Evolutionary conservation across 1,140 invertebrate species (phyloP), one percentile per base, ranked within the genome.

Genomic region (Drosophila chauvacae): DNA sequence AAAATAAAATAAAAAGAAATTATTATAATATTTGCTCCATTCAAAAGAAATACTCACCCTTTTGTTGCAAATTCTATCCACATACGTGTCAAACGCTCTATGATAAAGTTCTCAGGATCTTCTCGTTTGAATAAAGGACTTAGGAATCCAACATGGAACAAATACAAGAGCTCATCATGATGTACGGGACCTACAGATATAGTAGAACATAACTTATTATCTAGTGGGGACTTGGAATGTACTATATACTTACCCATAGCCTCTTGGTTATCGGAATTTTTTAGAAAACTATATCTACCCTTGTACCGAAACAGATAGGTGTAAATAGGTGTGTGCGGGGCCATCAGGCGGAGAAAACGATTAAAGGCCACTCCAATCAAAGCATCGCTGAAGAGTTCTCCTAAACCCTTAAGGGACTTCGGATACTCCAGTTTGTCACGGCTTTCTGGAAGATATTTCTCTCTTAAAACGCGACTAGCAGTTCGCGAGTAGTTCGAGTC

Each of bases 141-240:
- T 4, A 91, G 9, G 2, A 85, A 65, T 0, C 91, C 91, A 4
- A 93, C 93, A 60, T 93, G 93, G 69, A 95, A 95, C n/a, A 95
- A 61, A 76, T 95, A 95, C 35, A 95, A 91, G 4, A 95, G 90
- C 72, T 95, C 95, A 75, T 95, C 95, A 63, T 94, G 93, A 77
- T 95, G 95, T 5, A 93, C 93, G 4, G 94, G 93, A 6, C 95
- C 95, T 95, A 48, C 1, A 57, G 42, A 14, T 16, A 4, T 3
- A 35, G 10, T 35, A 23, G 18, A 42, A 39, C 0, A 44, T n/a
- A 7, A 33, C 23, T 3, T 23, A 23, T 23, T 23, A 23, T 23
- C 23, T 23, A 23, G 2, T 23, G 2, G 0, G 28, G 13, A 10
- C 6, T 33, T 6, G 2, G 0, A 2, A 10, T 26, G 4, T n/a